Evolutionary conservation across 1,140 invertebrate genomes (phyloP).

Genomic region (Acyrthosiphon pisum): DNA sequence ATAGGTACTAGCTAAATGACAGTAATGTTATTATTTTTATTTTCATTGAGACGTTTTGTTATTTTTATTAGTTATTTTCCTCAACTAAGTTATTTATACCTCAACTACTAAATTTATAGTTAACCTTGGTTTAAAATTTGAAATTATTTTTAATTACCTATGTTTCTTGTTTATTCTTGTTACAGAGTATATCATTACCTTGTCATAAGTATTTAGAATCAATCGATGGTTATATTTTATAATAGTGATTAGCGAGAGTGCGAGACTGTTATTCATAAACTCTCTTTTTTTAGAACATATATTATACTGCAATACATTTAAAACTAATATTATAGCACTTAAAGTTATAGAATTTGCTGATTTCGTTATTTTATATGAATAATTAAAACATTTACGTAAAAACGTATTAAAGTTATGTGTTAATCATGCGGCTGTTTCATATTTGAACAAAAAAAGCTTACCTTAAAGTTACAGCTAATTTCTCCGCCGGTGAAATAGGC

Average conservation of each 20-base stretch:
- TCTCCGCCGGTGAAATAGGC: background rate
- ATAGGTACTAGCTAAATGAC: too few species aligned
- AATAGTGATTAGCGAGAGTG: background rate
- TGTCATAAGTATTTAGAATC: background rate
- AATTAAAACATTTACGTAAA: too few species aligned
- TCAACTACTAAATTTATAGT: background rate
- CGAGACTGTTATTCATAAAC: background rate
- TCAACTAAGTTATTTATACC: background rate
- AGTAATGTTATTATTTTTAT: background rate
- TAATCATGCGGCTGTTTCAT: too few species aligned
- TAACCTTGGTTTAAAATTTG: background rate
- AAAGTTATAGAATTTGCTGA: background rate
- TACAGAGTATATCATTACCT: background rate
- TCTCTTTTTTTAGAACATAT: background rate
- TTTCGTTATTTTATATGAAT: background rate
- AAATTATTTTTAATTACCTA: background rate
- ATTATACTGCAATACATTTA: background rate
- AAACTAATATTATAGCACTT: background rate
- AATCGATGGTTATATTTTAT: background rate
- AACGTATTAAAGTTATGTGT: too few species aligned
- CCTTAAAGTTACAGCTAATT: background rate
- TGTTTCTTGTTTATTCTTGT: background rate
- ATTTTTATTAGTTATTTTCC: constrained; percentile 17
- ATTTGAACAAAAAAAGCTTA: too few species aligned
- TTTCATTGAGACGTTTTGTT: background rate